These are phyloP conservation scores for Odontomachus brunneus DNA, from an alignment of 1,140 invertebrate genomes.

Conservation along the genomic window DNA sequence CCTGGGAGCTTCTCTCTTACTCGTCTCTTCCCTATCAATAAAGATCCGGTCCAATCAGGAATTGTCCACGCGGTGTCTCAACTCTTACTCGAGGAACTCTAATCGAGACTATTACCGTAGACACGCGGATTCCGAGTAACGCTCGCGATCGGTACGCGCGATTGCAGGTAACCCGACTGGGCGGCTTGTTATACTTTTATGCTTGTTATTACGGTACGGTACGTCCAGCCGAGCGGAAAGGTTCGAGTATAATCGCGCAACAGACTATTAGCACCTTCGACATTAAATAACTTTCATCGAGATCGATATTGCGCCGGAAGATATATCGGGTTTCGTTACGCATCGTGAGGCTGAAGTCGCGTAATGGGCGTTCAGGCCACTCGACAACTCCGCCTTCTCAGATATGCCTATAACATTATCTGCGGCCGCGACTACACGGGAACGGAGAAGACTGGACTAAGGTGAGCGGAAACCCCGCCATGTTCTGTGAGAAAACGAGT, in stretches of 20 bases:
- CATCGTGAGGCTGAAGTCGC: slow-evolving; percentile 54
- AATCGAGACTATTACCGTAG: slow-evolving; percentile 4
- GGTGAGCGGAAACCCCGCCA: slow-evolving; percentile 21
- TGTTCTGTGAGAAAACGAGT: not conserved
- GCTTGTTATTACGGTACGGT: slow-evolving; percentile 48
- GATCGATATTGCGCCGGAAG: slow-evolving; percentile 16
- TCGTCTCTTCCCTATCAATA: too few relatives aligned
- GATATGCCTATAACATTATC: slow-evolving; percentile 60
- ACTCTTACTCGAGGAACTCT: slow-evolving; percentile 1
- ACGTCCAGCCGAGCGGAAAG: slow-evolving; percentile 32
- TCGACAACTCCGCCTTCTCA: slow-evolving; percentile 60
- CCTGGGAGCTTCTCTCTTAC: too few relatives aligned
- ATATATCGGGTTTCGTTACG: slow-evolving; percentile 43
- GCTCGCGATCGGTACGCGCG: slow-evolving; percentile 2
- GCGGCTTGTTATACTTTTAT: slow-evolving; percentile 37
- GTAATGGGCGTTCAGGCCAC: slow-evolving; percentile 55
- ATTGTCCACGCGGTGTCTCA: too few relatives aligned
- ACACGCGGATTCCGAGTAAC: not conserved
- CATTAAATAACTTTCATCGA: slow-evolving; percentile 35
- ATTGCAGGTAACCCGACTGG: slow-evolving; percentile 6
- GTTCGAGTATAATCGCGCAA: slow-evolving; percentile 28
- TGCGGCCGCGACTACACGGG: slow-evolving; percentile 28
- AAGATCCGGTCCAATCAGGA: too few relatives aligned
- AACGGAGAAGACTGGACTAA: slow-evolving; percentile 25
- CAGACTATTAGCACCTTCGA: slow-evolving; percentile 51